These are phyloP conservation scores for Pachyuromys duprasi DNA, from an alignment of 2,797 vertebrate genomes.

Conservation along the genomic window DNA sequence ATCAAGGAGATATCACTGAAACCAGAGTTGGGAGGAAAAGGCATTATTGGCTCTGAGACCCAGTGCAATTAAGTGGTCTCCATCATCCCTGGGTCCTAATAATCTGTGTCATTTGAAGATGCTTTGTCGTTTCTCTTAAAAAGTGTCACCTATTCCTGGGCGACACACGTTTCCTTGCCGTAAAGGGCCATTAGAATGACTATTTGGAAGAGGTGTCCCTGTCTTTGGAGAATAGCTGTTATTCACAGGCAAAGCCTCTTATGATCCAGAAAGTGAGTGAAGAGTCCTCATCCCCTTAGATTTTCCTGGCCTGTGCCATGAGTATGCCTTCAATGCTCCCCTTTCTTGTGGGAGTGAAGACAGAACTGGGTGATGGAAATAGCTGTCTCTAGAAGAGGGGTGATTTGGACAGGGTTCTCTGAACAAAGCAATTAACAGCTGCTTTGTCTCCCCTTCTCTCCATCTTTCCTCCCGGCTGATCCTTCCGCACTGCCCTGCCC, in stretches of 20 bases:
- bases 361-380: slow-evolving; percentile 45
- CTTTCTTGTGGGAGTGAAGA: not conserved
- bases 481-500: slow-evolving; percentile 51
- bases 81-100: not conserved
- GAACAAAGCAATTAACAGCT: slow-evolving; percentile 72
- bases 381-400: slow-evolving; percentile 48
- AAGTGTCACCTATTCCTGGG: not conserved
- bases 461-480: slow-evolving; percentile 28
- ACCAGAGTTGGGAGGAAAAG: not conserved
- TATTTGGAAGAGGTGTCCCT: not conserved
- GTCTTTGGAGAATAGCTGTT: not conserved
- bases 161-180: not conserved
- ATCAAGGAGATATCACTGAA: not conserved
- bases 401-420: not conserved
- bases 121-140: not conserved
- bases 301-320: not conserved
- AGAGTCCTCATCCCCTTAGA: not conserved
- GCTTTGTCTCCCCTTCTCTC: slow-evolving; percentile 68
- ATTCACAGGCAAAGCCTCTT: slow-evolving; percentile 6
- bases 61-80: not conserved
- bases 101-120: not conserved
- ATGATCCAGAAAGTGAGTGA: not conserved
- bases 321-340: not conserved
- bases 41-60: not conserved
- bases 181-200: not conserved